Percentiles rank a stretch among this genome's conserved stretches.
Evolutionary conservation across 2,888 invertebrate species (phyloP).

Genomic region (Spisula subtruncata): DNA sequence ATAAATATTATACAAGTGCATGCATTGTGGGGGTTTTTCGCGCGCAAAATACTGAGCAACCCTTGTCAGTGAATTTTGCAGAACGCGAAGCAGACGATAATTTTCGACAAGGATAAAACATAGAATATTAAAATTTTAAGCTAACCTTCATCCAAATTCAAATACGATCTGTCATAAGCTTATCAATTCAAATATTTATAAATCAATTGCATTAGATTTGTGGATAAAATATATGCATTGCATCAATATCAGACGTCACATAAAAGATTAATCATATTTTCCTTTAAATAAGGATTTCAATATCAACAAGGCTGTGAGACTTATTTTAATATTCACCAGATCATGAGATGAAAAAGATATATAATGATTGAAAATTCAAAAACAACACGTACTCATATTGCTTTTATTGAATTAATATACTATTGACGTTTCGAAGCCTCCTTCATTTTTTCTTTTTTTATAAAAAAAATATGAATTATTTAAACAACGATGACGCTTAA

Average conservation of each 20-base stretch:
- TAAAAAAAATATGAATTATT: neutral
- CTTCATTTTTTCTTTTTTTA: too few species aligned
- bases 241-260: neutral
- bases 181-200: constrained; percentile 10
- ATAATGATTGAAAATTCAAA: too few species aligned
- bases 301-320: neutral
- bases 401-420: too few species aligned
- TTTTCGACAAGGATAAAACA: neutral
- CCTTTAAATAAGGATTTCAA: neutral
- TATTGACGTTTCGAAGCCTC: too few species aligned
- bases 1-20: neutral
- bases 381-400: too few species aligned
- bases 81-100: neutral
- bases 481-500: neutral
- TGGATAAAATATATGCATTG: neutral
- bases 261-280: neutral
- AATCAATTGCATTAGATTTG: neutral
- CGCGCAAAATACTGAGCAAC: neutral
- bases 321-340: neutral
- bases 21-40: neutral
- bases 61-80: neutral
- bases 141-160: neutral
- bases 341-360: neutral
- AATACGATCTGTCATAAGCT: neutral
- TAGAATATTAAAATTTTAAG: neutral